Evolutionary conservation across 2,888 invertebrate species (phyloP).

Genomic region (Melikaiella ostensackeni): DNA sequence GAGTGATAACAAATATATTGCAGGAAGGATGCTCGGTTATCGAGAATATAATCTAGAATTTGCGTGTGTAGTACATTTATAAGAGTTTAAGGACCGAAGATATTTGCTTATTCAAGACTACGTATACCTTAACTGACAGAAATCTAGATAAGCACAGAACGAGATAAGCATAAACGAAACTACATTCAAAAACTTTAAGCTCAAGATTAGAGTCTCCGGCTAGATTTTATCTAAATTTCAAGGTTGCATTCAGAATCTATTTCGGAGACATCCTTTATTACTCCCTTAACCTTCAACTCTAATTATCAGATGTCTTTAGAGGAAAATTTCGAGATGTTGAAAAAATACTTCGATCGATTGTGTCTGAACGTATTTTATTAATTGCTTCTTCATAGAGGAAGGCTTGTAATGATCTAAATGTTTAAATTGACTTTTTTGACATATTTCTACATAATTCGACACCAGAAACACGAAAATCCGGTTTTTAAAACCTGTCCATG

Average conservation of each 20-base stretch:
- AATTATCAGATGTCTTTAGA: not conserved
- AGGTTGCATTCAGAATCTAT: not conserved
- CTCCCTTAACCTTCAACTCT: not conserved
- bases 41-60: not conserved
- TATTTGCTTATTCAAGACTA: not conserved
- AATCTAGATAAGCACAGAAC: constrained; percentile 16
- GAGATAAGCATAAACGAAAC: not conserved
- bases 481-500: too few species aligned
- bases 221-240: constrained; percentile 19
- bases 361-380: too few species aligned
- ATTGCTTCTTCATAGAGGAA: too few species aligned
- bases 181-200: not conserved
- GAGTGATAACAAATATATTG: too few species aligned
- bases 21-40: not conserved
- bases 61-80: not conserved
- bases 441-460: too few species aligned
- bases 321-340: too few species aligned
- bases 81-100: not conserved
- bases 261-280: not conserved
- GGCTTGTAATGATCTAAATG: too few species aligned
- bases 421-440: too few species aligned
- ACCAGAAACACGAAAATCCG: too few species aligned
- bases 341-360: too few species aligned
- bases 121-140: not conserved
- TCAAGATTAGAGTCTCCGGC: not conserved